phyloP scores from a whole-genome alignment of 1,140 invertebrate genomes.

The Theocolax elegans region DNA sequence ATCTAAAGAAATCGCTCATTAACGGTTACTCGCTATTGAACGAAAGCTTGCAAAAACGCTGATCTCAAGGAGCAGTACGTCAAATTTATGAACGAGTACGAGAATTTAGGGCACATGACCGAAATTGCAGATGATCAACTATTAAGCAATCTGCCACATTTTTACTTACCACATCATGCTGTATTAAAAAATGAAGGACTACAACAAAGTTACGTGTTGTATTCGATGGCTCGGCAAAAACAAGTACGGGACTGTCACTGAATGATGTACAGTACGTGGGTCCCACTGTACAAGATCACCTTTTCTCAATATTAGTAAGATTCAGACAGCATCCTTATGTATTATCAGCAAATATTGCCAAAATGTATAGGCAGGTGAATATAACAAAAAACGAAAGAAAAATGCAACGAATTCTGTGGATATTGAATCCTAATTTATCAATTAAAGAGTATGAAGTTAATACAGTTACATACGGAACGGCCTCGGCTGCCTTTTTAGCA shows the following conservation, averaged over 20 bases:
- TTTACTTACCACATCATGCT: too few relatives aligned
- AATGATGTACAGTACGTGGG: background rate
- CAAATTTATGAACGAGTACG: conserved; percentile 38
- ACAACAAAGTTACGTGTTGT: conserved; percentile 44
- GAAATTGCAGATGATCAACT: background rate
- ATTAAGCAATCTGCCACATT: background rate
- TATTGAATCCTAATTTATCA: background rate
- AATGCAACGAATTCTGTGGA: conserved; percentile 38
- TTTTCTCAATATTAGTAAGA: conserved; percentile 5
- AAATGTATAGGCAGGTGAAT: too few relatives aligned
- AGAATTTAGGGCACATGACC: conserved; percentile 56
- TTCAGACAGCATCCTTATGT: too few relatives aligned
- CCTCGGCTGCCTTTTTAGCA: conserved; percentile 52
- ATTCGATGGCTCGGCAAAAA: too few relatives aligned
- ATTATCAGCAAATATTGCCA: too few relatives aligned
- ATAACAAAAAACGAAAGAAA: background rate
- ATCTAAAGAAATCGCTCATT: conserved; percentile 1
- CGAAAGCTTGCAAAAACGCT: conserved; percentile 44
- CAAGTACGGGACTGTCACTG: too few relatives aligned
- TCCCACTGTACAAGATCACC: background rate
- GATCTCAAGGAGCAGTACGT: conserved; percentile 40
- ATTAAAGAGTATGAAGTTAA: conserved; percentile 21
- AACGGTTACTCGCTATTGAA: too few relatives aligned
- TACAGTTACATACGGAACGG: conserved; percentile 39
- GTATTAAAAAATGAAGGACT: conserved; percentile 13